A percentile compares a stretch with the other conserved stretches of the same genome.
These are phyloP conservation scores for Ethmia dodecea DNA, from an alignment of 2,888 invertebrate genomes.

Conservation along the genomic window DNA sequence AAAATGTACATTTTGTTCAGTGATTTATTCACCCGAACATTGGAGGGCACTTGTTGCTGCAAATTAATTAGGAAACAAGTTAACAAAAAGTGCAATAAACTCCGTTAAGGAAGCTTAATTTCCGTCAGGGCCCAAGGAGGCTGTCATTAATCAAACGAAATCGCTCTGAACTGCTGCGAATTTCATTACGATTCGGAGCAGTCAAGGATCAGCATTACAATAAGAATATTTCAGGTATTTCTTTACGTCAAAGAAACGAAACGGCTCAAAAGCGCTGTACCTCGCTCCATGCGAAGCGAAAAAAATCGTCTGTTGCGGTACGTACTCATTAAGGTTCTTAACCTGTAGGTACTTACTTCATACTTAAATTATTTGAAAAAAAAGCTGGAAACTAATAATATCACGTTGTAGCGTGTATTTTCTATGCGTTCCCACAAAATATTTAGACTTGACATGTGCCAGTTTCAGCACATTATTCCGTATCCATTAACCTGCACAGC, in stretches of 20 bases:
- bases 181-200: constrained; percentile 51
- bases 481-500: constrained; percentile 14
- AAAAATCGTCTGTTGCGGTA: too few species aligned
- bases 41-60: constrained; percentile 56
- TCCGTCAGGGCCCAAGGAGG: constrained; percentile 47
- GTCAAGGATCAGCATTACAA: constrained; percentile 40
- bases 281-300: too few species aligned
- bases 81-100: constrained; percentile 68
- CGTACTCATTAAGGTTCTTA: too few species aligned
- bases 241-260: too few species aligned
- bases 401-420: too few species aligned
- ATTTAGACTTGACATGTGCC: too few species aligned
- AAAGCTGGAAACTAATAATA: too few species aligned
- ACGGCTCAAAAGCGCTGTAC: too few species aligned
- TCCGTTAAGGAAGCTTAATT: constrained; percentile 65
- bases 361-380: too few species aligned
- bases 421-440: too few species aligned
- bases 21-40: constrained; percentile 30
- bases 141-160: constrained; percentile 61
- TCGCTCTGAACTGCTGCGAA: constrained; percentile 44
- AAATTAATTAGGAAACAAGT: constrained; percentile 66
- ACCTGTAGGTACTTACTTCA: too few species aligned
- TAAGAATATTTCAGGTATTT: too few species aligned
- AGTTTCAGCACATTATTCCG: constrained; percentile 12
- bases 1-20: constrained; percentile 21